Percentiles rank a stretch among this genome's conserved stretches.
phyloP scores from a whole-genome alignment of 2,113 vertebrate genomes.

The Ceuthmochares aereus region DNA sequence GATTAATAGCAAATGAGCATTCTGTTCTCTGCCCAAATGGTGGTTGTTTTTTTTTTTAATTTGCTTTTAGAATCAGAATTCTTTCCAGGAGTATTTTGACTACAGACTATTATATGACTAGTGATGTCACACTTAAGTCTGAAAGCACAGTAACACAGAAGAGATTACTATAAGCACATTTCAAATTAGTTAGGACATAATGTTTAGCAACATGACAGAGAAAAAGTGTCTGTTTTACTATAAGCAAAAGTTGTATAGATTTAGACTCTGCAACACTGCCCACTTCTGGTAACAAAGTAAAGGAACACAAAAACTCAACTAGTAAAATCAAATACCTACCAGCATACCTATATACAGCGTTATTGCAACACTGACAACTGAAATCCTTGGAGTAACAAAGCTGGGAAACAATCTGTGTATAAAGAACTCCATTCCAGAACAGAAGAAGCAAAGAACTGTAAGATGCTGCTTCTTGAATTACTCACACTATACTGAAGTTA shows the following conservation, averaged over 20 bases:
- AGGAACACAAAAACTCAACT: neutral
- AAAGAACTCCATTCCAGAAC: neutral
- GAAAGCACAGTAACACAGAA: neutral
- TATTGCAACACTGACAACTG: neutral
- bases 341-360: neutral
- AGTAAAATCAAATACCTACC: neutral
- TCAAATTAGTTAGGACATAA: neutral
- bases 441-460: neutral
- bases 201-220: accelerated
- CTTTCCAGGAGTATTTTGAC: neutral
- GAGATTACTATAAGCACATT: neutral
- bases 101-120: neutral
- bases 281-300: neutral
- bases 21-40: neutral
- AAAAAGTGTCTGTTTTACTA: neutral
- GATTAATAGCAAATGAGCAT: neutral
- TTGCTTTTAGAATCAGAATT: neutral
- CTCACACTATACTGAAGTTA: neutral
- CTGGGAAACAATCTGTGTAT: neutral
- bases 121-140: neutral
- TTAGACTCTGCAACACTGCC: neutral
- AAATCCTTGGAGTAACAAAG: neutral
- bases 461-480: neutral
- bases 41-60: too few species aligned
- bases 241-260: neutral